Percentiles rank a stretch among this genome's conserved stretches.
phyloP scores from a whole-genome alignment of 92 coral and sea anemone species.

The Zoanthus sociatus region DNA sequence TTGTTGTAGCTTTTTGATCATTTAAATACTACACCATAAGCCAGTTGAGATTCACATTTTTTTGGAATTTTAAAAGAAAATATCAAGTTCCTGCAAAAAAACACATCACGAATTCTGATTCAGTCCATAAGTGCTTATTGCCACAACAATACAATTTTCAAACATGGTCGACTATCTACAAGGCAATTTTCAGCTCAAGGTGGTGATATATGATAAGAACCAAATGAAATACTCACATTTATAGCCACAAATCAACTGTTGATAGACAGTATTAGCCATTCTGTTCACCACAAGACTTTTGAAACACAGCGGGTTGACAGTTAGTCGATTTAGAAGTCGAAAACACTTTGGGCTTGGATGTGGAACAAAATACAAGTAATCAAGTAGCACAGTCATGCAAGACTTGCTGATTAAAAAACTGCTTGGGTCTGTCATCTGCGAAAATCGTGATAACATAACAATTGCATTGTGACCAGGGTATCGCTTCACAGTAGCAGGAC shows the following conservation, averaged over 20 bases:
- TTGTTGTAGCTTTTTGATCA: too few species aligned
- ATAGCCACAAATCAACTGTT: constrained; percentile 77
- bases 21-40: too few species aligned
- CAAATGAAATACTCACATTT: constrained; percentile 33
- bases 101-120: too few species aligned
- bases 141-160: neutral
- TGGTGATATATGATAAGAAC: too few species aligned
- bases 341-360: constrained; percentile 87
- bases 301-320: constrained; percentile 74
- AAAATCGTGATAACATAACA: constrained; percentile 80
- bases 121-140: neutral
- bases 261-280: constrained; percentile 78
- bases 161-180: neutral
- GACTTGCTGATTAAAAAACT: constrained; percentile 69
- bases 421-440: constrained; percentile 85
- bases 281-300: constrained; percentile 74
- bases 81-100: too few species aligned
- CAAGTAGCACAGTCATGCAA: constrained; percentile 80
- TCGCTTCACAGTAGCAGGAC: constrained; percentile 51
- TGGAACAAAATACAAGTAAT: constrained; percentile 63
- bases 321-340: constrained; percentile 76
- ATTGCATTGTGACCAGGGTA: constrained; percentile 78
- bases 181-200: too few species aligned
- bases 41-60: too few species aligned
- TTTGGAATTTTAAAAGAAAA: too few species aligned